These are phyloP conservation scores for Onchidella celtica DNA, from an alignment of 2,888 invertebrate genomes.

Conservation along the genomic window DNA sequence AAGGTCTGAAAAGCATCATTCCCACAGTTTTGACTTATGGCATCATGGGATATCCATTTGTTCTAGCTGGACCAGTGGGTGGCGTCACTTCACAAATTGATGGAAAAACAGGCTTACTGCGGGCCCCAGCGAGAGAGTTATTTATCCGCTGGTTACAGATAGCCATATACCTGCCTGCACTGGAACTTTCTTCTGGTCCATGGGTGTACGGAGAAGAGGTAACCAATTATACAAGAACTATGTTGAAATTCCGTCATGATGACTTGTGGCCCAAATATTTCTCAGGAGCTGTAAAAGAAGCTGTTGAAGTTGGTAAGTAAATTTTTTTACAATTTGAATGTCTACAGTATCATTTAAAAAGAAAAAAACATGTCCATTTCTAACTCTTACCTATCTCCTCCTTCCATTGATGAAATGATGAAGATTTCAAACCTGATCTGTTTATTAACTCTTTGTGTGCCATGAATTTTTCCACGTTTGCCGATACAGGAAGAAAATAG, in stretches of 20 bases:
- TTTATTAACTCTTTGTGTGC: too few species aligned
- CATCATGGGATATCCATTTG: slow-evolving; percentile 93
- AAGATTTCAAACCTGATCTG: too few species aligned
- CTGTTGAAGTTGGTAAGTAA: slow-evolving; percentile 57
- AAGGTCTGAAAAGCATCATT: slow-evolving; percentile 89
- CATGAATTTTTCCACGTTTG: too few species aligned
- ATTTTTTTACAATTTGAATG: neutral
- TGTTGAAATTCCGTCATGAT: slow-evolving; percentile 60
- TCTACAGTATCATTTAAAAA: too few species aligned
- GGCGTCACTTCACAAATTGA: slow-evolving; percentile 83
- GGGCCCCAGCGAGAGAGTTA: slow-evolving; percentile 78
- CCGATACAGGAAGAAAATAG: too few species aligned
- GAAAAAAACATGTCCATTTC: too few species aligned
- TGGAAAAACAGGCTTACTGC: slow-evolving; percentile 15
- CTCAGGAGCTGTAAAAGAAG: slow-evolving; percentile 65
- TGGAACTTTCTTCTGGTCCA: slow-evolving; percentile 94
- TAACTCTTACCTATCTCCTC: too few species aligned
- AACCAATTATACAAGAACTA: slow-evolving; percentile 60
- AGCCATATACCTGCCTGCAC: slow-evolving; percentile 93
- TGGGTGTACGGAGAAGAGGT: slow-evolving; percentile 89
- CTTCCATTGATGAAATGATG: too few species aligned
- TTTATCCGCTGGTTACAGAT: slow-evolving; percentile 92
- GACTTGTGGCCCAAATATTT: slow-evolving; percentile 52
- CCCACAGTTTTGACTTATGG: slow-evolving; percentile 86
- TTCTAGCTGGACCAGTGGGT: slow-evolving; percentile 96